These are phyloP conservation scores for Petrolisthes cinctipes DNA, from an alignment of 2,888 invertebrate species.

Conservation along the genomic window DNA sequence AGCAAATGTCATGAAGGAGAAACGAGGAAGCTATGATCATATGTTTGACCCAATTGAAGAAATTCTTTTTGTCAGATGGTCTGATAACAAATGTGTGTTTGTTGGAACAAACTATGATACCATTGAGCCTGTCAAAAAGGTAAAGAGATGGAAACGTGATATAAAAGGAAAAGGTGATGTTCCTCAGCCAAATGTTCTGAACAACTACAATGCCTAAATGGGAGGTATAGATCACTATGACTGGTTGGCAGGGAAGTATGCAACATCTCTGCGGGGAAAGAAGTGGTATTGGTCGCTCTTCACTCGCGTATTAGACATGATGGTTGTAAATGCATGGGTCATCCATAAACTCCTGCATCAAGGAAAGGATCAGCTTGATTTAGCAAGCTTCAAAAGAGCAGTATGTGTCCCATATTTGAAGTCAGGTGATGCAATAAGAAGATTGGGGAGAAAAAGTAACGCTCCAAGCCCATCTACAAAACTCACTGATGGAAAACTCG, in stretches of 20 bases:
- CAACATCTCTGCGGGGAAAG: constrained; percentile 17
- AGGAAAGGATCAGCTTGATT: constrained; percentile 23
- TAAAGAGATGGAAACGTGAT: constrained; percentile 17
- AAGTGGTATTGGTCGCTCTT: constrained; percentile 32
- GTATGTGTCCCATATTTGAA: constrained; percentile 23
- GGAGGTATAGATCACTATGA: constrained; percentile 31
- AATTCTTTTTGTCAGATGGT: constrained; percentile 24
- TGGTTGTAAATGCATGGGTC: constrained; percentile 36
- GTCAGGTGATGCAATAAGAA: neutral
- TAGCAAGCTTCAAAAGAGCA: constrained; percentile 15
- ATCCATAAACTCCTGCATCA: neutral
- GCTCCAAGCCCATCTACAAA: constrained; percentile 8
- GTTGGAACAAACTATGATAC: constrained; percentile 43
- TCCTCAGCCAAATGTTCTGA: constrained; percentile 24
- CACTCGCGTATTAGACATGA: constrained; percentile 29
- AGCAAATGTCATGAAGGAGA: constrained; percentile 35
- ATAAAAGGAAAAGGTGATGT: constrained; percentile 23
- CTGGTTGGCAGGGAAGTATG: constrained; percentile 32
- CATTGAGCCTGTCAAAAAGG: constrained; percentile 24
- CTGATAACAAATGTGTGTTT: constrained; percentile 32
- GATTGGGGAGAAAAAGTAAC: neutral
- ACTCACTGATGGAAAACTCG: constrained; percentile 10
- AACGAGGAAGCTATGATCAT: constrained; percentile 9
- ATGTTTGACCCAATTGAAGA: constrained; percentile 37
- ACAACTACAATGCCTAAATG: constrained; percentile 23